phyloP scores from a whole-genome alignment of 2,797 vertebrate genomes.

The Hirundo rustica region DNA sequence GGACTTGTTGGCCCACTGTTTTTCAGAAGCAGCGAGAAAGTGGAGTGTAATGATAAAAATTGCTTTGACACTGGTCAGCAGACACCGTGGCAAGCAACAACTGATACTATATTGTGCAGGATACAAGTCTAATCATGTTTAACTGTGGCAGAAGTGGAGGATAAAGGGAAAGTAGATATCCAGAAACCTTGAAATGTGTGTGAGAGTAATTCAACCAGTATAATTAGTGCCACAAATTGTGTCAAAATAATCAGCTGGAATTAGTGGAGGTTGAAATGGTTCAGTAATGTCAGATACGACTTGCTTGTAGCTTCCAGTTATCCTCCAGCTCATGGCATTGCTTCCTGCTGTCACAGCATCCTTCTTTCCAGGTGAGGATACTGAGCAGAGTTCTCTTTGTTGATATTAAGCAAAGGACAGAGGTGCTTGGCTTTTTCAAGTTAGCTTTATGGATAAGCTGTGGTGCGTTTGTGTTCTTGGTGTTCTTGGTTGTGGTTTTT shows the following conservation, averaged over 20 bases:
- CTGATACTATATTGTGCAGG: neutral
- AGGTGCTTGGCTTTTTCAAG: neutral
- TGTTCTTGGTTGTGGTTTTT: neutral
- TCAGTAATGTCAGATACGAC: neutral
- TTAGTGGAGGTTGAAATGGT: neutral
- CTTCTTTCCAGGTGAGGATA: neutral
- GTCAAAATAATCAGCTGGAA: neutral
- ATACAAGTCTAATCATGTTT: fast-evolving
- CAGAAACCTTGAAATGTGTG: neutral
- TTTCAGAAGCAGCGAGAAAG: neutral
- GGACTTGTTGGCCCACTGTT: neutral
- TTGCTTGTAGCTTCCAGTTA: neutral
- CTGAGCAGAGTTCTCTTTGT: neutral
- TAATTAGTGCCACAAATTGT: neutral
- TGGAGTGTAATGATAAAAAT: neutral
- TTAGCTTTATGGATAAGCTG: neutral
- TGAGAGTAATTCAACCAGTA: neutral
- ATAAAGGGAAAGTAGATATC: neutral
- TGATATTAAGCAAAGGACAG: neutral
- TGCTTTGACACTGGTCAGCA: neutral
- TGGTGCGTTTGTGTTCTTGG: neutral
- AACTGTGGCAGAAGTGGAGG: neutral
- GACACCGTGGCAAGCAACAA: neutral
- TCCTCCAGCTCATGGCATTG: neutral
- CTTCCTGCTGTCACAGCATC: neutral